phyloP scores from a whole-genome alignment of 2,113 vertebrate genomes.

The Patagioenas fasciata region DNA sequence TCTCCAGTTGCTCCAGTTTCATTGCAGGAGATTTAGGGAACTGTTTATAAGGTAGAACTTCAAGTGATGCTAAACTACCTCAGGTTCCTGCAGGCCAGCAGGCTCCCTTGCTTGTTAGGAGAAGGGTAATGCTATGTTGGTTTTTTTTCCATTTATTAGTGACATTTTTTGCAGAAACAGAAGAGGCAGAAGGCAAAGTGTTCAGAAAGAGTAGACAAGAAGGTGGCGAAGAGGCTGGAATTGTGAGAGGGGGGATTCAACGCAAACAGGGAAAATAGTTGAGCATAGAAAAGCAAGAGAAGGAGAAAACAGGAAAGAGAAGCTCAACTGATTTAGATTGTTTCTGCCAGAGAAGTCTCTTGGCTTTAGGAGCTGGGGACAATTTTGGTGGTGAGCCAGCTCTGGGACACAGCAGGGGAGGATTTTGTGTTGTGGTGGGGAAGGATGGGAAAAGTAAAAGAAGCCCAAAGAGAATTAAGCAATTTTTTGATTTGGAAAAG shows the following conservation, averaged over 20 bases:
- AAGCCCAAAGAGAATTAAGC: neutral
- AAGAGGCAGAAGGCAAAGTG: neutral
- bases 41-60: neutral
- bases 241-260: neutral
- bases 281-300: neutral
- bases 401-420: neutral
- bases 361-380: neutral
- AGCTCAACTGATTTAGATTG: neutral
- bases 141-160: neutral
- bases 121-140: neutral
- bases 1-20: neutral
- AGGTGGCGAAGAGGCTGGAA: neutral
- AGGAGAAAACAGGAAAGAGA: neutral
- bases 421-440: neutral
- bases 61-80: neutral
- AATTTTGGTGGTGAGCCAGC: fast-evolving
- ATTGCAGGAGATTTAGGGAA: neutral
- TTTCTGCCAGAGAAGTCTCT: neutral
- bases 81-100: neutral
- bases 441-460: neutral
- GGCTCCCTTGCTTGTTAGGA: neutral
- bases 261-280: neutral
- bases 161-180: neutral
- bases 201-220: neutral
- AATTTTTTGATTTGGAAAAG: neutral